These are phyloP conservation scores for Drosophila tristis DNA, from an alignment of 1,140 invertebrate species.

Conservation along the genomic window DNA sequence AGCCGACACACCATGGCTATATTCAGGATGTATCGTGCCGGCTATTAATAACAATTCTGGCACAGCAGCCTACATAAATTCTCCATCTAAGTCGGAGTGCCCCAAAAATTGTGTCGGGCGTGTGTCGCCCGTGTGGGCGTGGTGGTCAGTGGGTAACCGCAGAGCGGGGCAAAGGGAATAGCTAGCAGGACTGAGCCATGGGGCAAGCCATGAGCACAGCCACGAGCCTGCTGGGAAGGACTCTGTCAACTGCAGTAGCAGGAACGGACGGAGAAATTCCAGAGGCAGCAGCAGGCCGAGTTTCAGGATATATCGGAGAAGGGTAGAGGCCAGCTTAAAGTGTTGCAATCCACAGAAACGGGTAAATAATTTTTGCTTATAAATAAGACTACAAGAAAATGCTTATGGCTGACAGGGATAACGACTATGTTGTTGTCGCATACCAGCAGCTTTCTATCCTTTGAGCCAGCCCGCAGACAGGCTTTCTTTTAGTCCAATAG, in stretches of 20 bases:
- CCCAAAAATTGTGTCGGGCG: conserved; percentile 25
- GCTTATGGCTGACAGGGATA: conserved; percentile 18
- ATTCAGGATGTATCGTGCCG: conserved; percentile 44
- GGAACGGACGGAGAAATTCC: not conserved
- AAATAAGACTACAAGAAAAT: conserved; percentile 38
- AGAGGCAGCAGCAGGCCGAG: conserved; percentile 18
- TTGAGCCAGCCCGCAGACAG: conserved; percentile 26
- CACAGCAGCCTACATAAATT: conserved; percentile 40
- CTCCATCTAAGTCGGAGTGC: conserved; percentile 7
- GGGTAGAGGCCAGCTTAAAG: conserved; percentile 19
- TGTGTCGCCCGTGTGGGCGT: conserved; percentile 8
- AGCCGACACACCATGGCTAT: not conserved
- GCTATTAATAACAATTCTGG: conserved; percentile 62
- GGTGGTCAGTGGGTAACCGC: conserved; percentile 14
- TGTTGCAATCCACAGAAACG: conserved; percentile 34
- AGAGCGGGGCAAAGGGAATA: conserved; percentile 3
- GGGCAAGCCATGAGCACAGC: not conserved
- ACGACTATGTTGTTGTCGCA: conserved; percentile 5
- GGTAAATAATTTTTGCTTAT: conserved; percentile 39
- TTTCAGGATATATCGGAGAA: conserved; percentile 4
- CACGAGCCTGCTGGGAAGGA: not conserved
- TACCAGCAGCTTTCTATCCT: conserved; percentile 31
- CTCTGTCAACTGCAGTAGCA: conserved; percentile 41
- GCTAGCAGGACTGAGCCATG: conserved; percentile 2
- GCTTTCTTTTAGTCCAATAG: not conserved